Conservation (phyloP, 2,888 invertebrate genomes). For the Kuschelorhynchus macadamiae region DNA sequence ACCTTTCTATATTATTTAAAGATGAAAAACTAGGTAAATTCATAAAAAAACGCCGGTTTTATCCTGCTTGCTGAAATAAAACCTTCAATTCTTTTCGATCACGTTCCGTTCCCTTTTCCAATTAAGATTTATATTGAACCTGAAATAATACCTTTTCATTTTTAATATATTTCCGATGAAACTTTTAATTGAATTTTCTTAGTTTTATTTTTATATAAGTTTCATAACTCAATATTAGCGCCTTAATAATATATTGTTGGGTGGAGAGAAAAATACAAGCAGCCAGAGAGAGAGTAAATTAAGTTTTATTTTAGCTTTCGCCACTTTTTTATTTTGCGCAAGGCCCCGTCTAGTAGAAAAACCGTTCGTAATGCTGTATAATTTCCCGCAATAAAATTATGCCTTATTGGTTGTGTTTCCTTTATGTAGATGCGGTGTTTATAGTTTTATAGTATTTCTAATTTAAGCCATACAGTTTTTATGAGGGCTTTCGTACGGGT, state of each 20-base stretch:
- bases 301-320: constrained; percentile 29
- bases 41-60: no score
- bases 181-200: constrained; percentile 47
- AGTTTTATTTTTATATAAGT: constrained; percentile 47
- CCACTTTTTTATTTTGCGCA: constrained; percentile 7
- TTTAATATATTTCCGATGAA: constrained; percentile 50
- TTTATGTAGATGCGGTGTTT: constrained; percentile 20
- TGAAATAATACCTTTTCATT: constrained; percentile 50
- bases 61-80: constrained; percentile 14
- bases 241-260: constrained; percentile 48
- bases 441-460: constrained; percentile 16
- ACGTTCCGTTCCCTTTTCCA: constrained; percentile 41
- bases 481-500: no score
- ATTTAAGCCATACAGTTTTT: not conserved
- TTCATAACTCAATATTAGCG: constrained; percentile 46
- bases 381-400: constrained; percentile 43
- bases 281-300: constrained; percentile 28
- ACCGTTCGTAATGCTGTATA: constrained; percentile 24
- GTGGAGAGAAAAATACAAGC: constrained; percentile 17
- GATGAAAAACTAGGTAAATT: no score
- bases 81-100: constrained; percentile 30
- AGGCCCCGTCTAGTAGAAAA: constrained; percentile 25
- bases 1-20: no score
- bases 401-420: constrained; percentile 26
- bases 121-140: constrained; percentile 50